Percentiles rank a stretch among this genome's conserved stretches.
Evolutionary conservation across 2,113 vertebrate genomes (phyloP).

Genomic region (Bubo scandiacus): DNA sequence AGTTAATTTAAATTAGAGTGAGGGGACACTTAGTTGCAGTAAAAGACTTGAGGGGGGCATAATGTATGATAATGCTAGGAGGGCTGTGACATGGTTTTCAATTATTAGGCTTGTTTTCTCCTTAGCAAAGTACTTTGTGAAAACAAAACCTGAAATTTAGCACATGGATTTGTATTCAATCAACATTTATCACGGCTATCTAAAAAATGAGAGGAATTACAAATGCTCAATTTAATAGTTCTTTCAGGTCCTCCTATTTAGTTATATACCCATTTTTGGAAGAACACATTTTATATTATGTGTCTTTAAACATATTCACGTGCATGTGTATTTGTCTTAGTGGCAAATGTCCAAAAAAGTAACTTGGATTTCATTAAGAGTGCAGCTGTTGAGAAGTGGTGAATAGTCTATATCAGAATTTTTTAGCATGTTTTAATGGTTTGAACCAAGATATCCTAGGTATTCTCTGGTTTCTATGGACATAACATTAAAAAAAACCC

Average conservation of each 20-base stretch:
- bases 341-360: background rate
- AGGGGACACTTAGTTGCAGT: background rate
- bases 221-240: background rate
- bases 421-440: background rate
- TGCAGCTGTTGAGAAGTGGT: background rate
- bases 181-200: background rate
- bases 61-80: background rate
- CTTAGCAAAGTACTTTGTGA: background rate
- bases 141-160: background rate
- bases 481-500: background rate
- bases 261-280: background rate
- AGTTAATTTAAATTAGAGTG: conserved; percentile 1
- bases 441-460: background rate
- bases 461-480: background rate
- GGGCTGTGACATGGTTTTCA: background rate
- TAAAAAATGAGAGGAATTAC: background rate
- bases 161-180: background rate
- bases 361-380: background rate
- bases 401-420: background rate
- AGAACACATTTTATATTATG: background rate
- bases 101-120: background rate
- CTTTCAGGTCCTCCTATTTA: background rate
- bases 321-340: background rate
- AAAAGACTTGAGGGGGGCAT: background rate
- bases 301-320: background rate